Conservation (phyloP, 2,797 vertebrate genomes). For the Calcarius lapponicus region DNA sequence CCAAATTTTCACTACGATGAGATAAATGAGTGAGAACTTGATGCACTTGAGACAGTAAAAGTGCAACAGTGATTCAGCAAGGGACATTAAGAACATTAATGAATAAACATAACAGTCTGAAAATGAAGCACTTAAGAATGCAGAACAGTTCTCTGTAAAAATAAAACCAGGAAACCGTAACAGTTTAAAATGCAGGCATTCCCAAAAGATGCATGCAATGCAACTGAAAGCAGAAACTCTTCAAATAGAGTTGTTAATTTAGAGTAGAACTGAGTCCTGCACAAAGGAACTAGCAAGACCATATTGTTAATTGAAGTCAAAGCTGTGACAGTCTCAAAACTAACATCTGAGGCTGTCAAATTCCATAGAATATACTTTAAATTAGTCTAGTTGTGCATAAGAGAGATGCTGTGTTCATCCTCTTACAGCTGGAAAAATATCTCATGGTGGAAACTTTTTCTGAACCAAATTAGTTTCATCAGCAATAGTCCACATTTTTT, state of each 20-base stretch:
- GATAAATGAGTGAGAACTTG: conserved; percentile 36
- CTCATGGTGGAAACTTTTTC: background rate
- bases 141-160: conserved; percentile 11
- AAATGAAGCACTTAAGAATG: conserved; percentile 23
- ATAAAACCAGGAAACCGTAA: conserved; percentile 29
- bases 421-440: background rate
- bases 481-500: background rate
- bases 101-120: conserved; percentile 30
- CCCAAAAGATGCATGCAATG: background rate
- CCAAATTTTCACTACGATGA: conserved; percentile 10
- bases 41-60: conserved; percentile 12
- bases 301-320: background rate
- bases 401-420: background rate
- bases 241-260: background rate
- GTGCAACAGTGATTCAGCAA: conserved; percentile 5
- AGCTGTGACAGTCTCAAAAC: background rate
- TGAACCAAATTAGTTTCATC: background rate
- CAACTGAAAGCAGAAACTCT: background rate
- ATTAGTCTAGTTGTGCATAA: background rate
- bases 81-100: conserved; percentile 51
- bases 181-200: conserved; percentile 9
- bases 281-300: background rate
- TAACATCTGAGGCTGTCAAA: background rate
- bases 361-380: background rate
- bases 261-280: background rate